phyloP scores from a whole-genome alignment of 2,888 invertebrate genomes.

The Merodon equestris region DNA sequence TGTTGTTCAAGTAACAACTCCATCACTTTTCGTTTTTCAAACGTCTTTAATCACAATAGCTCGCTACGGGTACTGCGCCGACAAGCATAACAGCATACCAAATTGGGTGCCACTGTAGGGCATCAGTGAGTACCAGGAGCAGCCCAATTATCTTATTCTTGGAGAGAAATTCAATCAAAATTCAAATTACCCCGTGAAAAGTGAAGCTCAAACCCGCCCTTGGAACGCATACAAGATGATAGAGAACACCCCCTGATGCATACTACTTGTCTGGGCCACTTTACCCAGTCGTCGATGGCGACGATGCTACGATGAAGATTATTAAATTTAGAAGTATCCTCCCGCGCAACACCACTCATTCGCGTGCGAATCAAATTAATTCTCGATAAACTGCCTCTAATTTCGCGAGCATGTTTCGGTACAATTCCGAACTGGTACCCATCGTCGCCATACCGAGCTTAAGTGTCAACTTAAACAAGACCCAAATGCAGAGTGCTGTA shows the following conservation, averaged over 20 bases:
- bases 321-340: constrained; percentile 52
- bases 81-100: constrained; percentile 25
- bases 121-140: constrained; percentile 25
- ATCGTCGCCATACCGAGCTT: too few species aligned
- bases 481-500: too few species aligned
- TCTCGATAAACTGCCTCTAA: constrained; percentile 57
- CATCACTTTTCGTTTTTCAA: constrained; percentile 33
- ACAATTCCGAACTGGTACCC: too few species aligned
- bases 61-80: constrained; percentile 7
- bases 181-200: constrained; percentile 67
- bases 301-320: constrained; percentile 43
- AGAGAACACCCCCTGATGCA: too few species aligned
- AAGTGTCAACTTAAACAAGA: too few species aligned
- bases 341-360: constrained; percentile 13
- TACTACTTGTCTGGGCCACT: too few species aligned
- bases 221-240: background rate
- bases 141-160: constrained; percentile 65
- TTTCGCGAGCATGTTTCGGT: constrained; percentile 55
- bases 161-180: constrained; percentile 68
- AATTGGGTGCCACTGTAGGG: constrained; percentile 22
- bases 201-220: constrained; percentile 31
- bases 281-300: background rate
- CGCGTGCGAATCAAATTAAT: constrained; percentile 47
- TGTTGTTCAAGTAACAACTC: constrained; percentile 45
- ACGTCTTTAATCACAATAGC: constrained; percentile 54